These are phyloP conservation scores for Agraylea sexmaculata DNA, from an alignment of 1,140 invertebrate species.

Conservation along the genomic window DNA sequence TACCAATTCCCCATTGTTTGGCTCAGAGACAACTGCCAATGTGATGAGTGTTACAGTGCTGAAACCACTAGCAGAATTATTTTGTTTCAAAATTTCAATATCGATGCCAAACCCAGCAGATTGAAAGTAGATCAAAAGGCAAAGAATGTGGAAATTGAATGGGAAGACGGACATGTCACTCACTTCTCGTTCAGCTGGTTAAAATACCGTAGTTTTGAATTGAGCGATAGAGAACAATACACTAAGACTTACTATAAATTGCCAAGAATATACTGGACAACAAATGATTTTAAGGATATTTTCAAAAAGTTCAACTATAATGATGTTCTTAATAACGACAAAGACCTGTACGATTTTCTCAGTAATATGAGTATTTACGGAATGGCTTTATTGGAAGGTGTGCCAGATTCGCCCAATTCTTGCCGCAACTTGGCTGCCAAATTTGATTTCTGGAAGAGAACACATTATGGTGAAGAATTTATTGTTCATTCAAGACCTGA, in stretches of 20 bases:
- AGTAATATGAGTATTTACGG: constrained; percentile 45
- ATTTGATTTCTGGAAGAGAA: constrained; percentile 51
- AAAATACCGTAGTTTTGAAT: constrained; percentile 42
- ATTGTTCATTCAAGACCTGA: constrained; percentile 48
- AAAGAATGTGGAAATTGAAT: constrained; percentile 34
- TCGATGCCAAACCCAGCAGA: constrained; percentile 36
- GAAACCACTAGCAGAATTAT: constrained; percentile 46
- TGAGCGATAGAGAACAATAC: constrained; percentile 33
- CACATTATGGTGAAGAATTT: constrained; percentile 60
- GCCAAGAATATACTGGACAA: constrained; percentile 39
- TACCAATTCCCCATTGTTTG: constrained; percentile 52
- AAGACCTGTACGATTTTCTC: constrained; percentile 44
- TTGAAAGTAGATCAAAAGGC: constrained; percentile 25
- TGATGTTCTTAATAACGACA: constrained; percentile 37
- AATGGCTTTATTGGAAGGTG: constrained; percentile 44
- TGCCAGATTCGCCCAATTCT: constrained; percentile 39
- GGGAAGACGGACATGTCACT: constrained; percentile 50
- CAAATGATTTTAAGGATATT: constrained; percentile 37
- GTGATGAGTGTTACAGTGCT: constrained; percentile 48
- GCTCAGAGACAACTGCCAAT: constrained; percentile 59
- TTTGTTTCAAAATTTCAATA: constrained; percentile 41
- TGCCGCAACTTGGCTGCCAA: constrained; percentile 42
- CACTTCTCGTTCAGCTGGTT: constrained; percentile 44
- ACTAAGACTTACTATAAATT: constrained; percentile 40
- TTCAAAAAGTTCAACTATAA: constrained; percentile 41